Base-by-base conservation (phyloP, 2,888 invertebrate genomes). In the Eilema depressum region DNA sequence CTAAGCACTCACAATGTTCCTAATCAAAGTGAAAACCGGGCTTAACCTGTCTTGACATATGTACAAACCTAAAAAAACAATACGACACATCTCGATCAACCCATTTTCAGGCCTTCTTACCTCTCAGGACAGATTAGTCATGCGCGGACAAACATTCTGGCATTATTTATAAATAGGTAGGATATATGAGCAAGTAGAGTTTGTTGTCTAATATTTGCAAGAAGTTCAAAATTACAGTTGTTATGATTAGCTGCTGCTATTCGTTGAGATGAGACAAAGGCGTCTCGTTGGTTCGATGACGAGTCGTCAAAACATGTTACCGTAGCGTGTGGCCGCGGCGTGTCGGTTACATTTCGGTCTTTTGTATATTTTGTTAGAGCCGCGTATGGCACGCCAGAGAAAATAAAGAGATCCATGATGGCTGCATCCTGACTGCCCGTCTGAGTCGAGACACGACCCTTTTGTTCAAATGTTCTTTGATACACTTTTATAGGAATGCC, bases 351-450 rank as follows among this genome's bases (percentile, higher is more conserved):
- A 92, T 92, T 92, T 92, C 77, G 89, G 92, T 91, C 84, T 78
- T 75, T 85, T 93, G 94, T 93, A 92, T 94, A 93, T 94, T 94
- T 92, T 92, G 86, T 88, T 92, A 92, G 87, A 86, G 89, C 90
- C 88, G 86, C 90, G 88, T 85, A 87, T 84, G 88, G 89, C 85
- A 83, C 80, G 84, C 87, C 86, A 86, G 88, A 73, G 89, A 91
- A 88, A 93, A 93, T 91, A 93, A 91, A 91, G 92, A 91, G 91
- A 79, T 81, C 78, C 81, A 86, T 86, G 91, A 91, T 88, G 89
- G 89, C 84, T 87, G 89, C 88, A 92, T 92, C 91, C 92, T 88
- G 91, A 80, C 61, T 56, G 71, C 28, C 78, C 71, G 70, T 37
- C 20, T 30, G 62, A 59, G 59, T 47, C 41, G 68, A 70, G 77